Evolutionary conservation across 1,140 invertebrate genomes (phyloP).

Genomic region (Archivesica marissinica): DNA sequence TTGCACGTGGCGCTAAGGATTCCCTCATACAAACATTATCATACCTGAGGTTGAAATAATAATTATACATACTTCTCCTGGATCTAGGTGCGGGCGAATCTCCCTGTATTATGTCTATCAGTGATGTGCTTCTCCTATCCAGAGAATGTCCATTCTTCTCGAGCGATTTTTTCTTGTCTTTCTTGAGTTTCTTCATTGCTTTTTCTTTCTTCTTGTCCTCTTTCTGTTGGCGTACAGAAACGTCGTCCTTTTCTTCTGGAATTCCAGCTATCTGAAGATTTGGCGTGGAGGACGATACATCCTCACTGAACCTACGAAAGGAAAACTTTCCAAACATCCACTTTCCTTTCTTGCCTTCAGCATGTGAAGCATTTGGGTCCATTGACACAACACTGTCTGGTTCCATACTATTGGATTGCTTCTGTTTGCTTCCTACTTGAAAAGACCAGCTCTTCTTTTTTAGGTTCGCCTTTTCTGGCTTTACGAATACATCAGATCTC

Average conservation of each 20-base stretch:
- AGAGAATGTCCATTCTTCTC: neutral
- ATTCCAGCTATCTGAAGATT: constrained; percentile 31
- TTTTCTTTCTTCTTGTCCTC: neutral
- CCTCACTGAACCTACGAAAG: constrained; percentile 10
- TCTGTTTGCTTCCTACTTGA: constrained; percentile 44
- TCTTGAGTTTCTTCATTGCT: constrained; percentile 4
- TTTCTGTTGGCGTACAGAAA: neutral
- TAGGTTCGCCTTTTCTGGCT: constrained; percentile 6
- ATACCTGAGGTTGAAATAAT: too few species aligned
- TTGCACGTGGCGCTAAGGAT: too few species aligned
- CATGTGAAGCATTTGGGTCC: constrained; percentile 34
- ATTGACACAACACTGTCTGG: constrained; percentile 19
- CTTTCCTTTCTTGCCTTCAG: constrained; percentile 33
- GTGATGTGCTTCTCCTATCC: constrained; percentile 24
- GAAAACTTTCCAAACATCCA: constrained; percentile 60
- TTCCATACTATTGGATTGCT: neutral
- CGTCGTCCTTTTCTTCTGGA: constrained; percentile 1
- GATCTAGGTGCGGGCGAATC: neutral
- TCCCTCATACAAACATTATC: too few species aligned
- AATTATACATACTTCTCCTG: constrained; percentile 42
- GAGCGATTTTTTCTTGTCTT: constrained; percentile 14
- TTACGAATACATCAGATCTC: neutral
- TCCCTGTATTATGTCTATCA: constrained; percentile 25
- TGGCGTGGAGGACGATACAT: constrained; percentile 49
- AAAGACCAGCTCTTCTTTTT: constrained; percentile 62